Percentiles rank a stretch among this genome's conserved stretches.
These are phyloP conservation scores for Electrona antarctica DNA, from an alignment of 2,113 vertebrate species.

Conservation along the genomic window DNA sequence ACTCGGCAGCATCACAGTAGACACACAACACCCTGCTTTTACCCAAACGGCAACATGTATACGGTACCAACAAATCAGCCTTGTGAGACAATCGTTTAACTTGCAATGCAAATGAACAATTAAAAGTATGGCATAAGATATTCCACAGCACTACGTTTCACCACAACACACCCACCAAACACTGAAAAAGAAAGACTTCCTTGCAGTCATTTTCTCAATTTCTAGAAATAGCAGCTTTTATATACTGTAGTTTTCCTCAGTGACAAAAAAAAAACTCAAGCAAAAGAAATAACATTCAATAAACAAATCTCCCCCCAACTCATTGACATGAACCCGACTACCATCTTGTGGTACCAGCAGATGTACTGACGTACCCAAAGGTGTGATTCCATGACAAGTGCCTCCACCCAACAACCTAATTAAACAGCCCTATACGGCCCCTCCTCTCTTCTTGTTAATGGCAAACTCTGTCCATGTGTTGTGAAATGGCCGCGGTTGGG, in stretches of 20 bases:
- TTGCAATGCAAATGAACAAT: neutral
- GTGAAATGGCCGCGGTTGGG: constrained; percentile 32
- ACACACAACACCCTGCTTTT: neutral
- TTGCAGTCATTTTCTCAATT: neutral
- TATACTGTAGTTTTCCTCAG: neutral
- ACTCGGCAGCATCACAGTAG: neutral
- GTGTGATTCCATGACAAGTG: constrained; percentile 47
- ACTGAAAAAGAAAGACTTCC: neutral
- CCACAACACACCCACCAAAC: neutral
- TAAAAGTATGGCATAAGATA: neutral
- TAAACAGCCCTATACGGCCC: constrained; percentile 41
- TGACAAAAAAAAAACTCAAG: neutral
- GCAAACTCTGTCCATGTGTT: constrained; percentile 29
- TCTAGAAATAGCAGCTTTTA: neutral
- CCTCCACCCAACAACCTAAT: constrained; percentile 60
- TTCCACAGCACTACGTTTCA: neutral
- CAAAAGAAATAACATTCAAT: neutral
- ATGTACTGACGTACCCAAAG: constrained; percentile 36
- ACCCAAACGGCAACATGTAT: neutral
- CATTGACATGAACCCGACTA: constrained; percentile 12
- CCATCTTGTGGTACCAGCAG: constrained; percentile 13
- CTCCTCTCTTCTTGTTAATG: neutral
- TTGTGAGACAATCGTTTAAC: neutral
- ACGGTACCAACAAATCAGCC: constrained; percentile 55
- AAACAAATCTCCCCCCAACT: constrained; percentile 5